Percentiles rank a stretch among this genome's conserved stretches.
These are phyloP conservation scores for Conchocele bisecta DNA, from an alignment of 2,888 invertebrate species.

Conservation along the genomic window DNA sequence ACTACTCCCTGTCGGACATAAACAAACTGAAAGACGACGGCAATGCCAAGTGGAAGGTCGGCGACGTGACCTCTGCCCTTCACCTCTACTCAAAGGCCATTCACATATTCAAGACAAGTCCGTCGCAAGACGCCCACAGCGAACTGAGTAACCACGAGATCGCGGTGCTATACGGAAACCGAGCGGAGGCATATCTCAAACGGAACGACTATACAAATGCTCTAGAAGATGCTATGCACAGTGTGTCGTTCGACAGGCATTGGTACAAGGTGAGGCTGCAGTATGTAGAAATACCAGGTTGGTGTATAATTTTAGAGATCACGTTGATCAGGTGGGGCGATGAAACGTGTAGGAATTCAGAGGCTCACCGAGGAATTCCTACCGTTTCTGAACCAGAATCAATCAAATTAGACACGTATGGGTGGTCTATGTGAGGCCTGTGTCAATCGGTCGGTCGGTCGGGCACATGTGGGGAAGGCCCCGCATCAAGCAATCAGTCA, in stretches of 20 bases:
- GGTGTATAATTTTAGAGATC: no score
- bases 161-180: conserved; percentile 69
- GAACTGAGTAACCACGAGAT: conserved; percentile 51
- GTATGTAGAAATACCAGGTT: no score
- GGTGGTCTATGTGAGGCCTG: no score
- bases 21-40: conserved; percentile 59
- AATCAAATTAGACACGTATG: no score
- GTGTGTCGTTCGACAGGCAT: conserved; percentile 65
- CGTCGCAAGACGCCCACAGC: background rate
- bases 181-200: conserved; percentile 65
- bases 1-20: conserved; percentile 20
- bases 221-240: conserved; percentile 63
- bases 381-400: no score
- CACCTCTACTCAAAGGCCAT: conserved; percentile 61
- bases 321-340: no score
- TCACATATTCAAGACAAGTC: conserved; percentile 18
- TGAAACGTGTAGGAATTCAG: no score
- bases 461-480: no score
- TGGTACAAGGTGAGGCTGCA: conserved; percentile 73
- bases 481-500: no score
- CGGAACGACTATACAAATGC: conserved; percentile 45
- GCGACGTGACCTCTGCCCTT: conserved; percentile 47
- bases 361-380: no score
- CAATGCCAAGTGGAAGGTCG: conserved; percentile 52
- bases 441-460: no score